Evolutionary conservation across 2,888 invertebrate genomes (phyloP), one percentile per base, ranked within the genome.

Genomic region (Gibbula magus): DNA sequence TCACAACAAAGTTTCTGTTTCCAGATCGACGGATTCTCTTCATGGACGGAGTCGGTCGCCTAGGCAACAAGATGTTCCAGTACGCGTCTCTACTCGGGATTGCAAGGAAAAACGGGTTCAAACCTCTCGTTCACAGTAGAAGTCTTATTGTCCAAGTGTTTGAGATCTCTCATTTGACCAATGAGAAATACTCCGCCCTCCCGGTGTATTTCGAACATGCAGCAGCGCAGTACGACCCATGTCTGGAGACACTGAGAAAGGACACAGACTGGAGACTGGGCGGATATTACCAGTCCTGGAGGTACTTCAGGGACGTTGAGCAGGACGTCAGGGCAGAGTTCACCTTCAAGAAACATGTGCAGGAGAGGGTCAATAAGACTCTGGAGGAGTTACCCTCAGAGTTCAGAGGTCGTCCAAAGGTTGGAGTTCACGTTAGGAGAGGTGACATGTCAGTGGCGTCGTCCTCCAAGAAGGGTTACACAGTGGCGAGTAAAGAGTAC

Each of bases 251-350:
- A 61, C 29, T 88, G 2, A 32, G 80, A 4, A 80, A 75, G n/a
- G 70, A 74, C 5, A 79, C 76, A 35, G 87, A 86, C 53, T 85
- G 83, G 83, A 82, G 86, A 1, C 66, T 88, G 10, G 70, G 67
- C 8, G 87, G 88, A 32, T 89, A 86, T 78, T 86, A 83, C 56
- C 89, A 89, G 77, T 86, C 87, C 0, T 89, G 87, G 87, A 85
- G 84, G 79, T 88, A 87, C 75, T 89, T 89, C 76, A 32, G 74
- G 16, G 74, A 83, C 25, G 79, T 82, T 0, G 77, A 67, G 52
- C n/a, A 82, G 8, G 67, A 74, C 13, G 74, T 89, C 0, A 75
- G 79, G 35, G 75, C 81, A 16, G 82, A 83, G 22, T 87, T 89
- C 53, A 84, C 75, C 52, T 83, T 89, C 13, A 86, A 83, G 51